phyloP scores from a whole-genome alignment of 2,888 invertebrate species.

The Tipula vernalis region DNA sequence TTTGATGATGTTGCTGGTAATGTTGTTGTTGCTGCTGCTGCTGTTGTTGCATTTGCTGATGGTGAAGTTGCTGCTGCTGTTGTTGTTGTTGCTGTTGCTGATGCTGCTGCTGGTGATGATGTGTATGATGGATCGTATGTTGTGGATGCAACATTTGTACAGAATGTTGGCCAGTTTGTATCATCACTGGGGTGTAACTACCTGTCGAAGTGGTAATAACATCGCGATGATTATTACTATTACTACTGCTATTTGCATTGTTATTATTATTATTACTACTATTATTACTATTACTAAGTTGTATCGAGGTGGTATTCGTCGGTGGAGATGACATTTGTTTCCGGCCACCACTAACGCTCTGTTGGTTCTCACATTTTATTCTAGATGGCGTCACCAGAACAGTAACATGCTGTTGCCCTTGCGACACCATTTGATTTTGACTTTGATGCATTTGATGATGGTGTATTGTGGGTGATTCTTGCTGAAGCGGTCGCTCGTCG shows the following conservation, averaged over 20 bases:
- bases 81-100: constrained; percentile 25
- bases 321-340: constrained; percentile 16
- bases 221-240: constrained; percentile 21
- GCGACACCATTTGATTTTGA: constrained; percentile 22
- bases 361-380: constrained; percentile 31
- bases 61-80: constrained; percentile 22
- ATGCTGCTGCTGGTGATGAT: constrained; percentile 23
- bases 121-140: constrained; percentile 23
- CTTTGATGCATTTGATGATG: constrained; percentile 20
- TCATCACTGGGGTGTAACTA: constrained; percentile 5
- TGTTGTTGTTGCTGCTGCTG: constrained; percentile 23
- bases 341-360: constrained; percentile 22
- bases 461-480: constrained; percentile 20
- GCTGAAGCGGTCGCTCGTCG: constrained; percentile 27
- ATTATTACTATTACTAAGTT: constrained; percentile 23
- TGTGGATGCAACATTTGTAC: constrained; percentile 29
- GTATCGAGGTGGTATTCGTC: constrained; percentile 10
- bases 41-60: constrained; percentile 24
- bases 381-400: constrained; percentile 41
- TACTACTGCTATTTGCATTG: constrained; percentile 30
- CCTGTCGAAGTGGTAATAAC: constrained; percentile 23
- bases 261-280: constrained; percentile 26
- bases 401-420: constrained; percentile 34
- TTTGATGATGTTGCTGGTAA: constrained; percentile 24
- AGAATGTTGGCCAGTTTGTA: constrained; percentile 30